Base-by-base conservation (phyloP, 2,797 vertebrate species). In the Molossus molossus region DNA sequence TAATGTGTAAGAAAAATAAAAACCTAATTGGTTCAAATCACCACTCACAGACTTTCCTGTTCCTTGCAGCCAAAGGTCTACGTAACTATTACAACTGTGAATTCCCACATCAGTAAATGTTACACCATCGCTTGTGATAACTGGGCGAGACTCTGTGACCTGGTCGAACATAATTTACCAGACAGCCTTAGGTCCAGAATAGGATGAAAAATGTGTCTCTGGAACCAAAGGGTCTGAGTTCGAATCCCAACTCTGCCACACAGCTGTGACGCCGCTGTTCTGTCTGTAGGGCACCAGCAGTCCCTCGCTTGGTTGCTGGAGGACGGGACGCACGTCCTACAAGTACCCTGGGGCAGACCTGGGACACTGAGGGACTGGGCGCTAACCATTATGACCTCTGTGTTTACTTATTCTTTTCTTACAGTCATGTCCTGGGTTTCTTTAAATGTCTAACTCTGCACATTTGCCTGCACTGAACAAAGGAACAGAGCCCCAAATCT, bases 381-480 rank as follows among this genome's bases (percentile, higher is more conserved):
- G 10, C 17, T 2, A 25, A 27, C 48, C 11, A 1, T 37, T 10
- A 13, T 0, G 9, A 57, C 67, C 65, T 25, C 11, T 27, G 67
- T 23, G 10, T n/a, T 33, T 77, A 20, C 18, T 40, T 65, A 13
- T 14, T 33, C 10, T 29, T 40, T 40, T 85, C 79, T 53, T 14
- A 37, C 10, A 11, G 0, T 8, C 1, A 15, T 0, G 1, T 20
- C 57, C 64, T 1, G 14, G 33, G 45, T 14, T 14, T 45, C 40
- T 72, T 60, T 7, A 18, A 2, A 55, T 25, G 6, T 33, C 33
- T 4, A 58, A 27, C 55, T 67, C n/a, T 25, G 37, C 83, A 29
- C 25, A 12, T 37, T 4, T 6, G 21, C 13, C 64, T 50, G 21
- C 37, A 3, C 73, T 6, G 21, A 55, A 27, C 64, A 8, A 23